Evolutionary conservation across 2,797 vertebrate species (phyloP).

Genomic region (Anas flavirostris): DNA sequence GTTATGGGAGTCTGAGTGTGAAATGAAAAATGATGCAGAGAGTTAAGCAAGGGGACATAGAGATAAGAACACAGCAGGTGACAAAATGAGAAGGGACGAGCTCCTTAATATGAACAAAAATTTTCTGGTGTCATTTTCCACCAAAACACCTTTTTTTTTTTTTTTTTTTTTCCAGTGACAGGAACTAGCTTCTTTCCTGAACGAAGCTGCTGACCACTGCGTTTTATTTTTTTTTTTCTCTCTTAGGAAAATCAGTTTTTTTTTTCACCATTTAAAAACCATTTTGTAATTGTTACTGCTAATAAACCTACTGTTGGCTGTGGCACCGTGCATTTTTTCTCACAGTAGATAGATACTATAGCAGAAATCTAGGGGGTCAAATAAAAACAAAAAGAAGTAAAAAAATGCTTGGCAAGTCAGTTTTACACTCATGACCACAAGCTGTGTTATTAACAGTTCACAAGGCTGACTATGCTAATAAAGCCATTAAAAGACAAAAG

Average conservation of each 20-base stretch:
- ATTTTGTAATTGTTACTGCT: neutral
- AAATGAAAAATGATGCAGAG: neutral
- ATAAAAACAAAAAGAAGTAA: neutral
- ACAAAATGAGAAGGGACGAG: neutral
- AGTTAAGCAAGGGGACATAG: neutral
- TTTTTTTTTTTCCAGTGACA: neutral
- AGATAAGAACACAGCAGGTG: fast-evolving
- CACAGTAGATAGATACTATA: neutral
- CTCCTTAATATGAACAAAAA: neutral
- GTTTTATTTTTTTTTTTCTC: neutral
- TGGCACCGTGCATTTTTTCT: neutral
- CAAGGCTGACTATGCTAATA: neutral
- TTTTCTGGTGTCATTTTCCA: neutral
- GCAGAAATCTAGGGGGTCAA: neutral
- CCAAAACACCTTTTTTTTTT: neutral
- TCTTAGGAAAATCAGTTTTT: fast-evolving
- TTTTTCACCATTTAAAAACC: neutral
- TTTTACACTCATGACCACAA: neutral
- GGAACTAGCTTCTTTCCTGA: neutral
- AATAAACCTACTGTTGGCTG: neutral
- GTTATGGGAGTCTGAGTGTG: neutral
- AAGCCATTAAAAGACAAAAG: neutral
- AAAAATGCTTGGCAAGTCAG: neutral
- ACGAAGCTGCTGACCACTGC: neutral
- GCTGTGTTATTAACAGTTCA: neutral